These are phyloP conservation scores for Cryptocephalus primarius DNA, from an alignment of 2,888 invertebrate genomes.

Conservation along the genomic window DNA sequence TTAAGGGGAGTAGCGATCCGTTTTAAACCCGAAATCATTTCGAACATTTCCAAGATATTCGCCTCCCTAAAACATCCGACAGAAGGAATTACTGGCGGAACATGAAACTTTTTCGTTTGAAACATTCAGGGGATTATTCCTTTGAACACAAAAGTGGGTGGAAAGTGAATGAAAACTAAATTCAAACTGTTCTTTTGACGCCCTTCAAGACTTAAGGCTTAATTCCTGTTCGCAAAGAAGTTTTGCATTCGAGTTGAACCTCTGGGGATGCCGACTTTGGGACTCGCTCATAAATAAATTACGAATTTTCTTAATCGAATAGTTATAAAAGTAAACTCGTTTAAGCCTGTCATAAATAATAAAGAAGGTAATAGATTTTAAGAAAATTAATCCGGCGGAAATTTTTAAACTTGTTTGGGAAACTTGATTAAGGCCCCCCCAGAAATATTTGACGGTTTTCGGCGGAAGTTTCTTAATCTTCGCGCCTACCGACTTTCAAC, in stretches of 20 bases:
- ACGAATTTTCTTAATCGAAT: constrained; percentile 13
- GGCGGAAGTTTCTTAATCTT: too few relatives aligned
- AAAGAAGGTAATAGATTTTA: neutral
- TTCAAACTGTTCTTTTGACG: constrained; percentile 6
- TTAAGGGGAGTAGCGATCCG: too few relatives aligned
- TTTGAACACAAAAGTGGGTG: constrained; percentile 1
- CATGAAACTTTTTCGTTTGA: too few relatives aligned
- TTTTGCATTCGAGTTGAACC: constrained; percentile 8
- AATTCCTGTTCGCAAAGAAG: constrained; percentile 6
- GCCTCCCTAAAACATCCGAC: too few relatives aligned
- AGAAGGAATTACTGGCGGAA: too few relatives aligned
- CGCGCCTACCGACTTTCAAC: too few relatives aligned
- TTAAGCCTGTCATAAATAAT: constrained; percentile 7
- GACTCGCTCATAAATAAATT: constrained; percentile 13
- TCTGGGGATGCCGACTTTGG: constrained; percentile 5
- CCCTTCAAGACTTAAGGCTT: constrained; percentile 6
- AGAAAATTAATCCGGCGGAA: neutral
- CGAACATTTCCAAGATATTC: too few relatives aligned
- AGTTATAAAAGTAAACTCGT: constrained; percentile 14
- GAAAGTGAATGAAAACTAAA: constrained; percentile 7
- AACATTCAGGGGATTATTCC: neutral
- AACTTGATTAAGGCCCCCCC: too few relatives aligned
- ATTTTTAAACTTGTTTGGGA: too few relatives aligned
- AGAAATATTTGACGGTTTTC: too few relatives aligned
- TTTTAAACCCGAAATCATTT: too few relatives aligned